These are phyloP conservation scores for Prietella phreatophila DNA, from an alignment of 2,113 vertebrate species.

Conservation along the genomic window DNA sequence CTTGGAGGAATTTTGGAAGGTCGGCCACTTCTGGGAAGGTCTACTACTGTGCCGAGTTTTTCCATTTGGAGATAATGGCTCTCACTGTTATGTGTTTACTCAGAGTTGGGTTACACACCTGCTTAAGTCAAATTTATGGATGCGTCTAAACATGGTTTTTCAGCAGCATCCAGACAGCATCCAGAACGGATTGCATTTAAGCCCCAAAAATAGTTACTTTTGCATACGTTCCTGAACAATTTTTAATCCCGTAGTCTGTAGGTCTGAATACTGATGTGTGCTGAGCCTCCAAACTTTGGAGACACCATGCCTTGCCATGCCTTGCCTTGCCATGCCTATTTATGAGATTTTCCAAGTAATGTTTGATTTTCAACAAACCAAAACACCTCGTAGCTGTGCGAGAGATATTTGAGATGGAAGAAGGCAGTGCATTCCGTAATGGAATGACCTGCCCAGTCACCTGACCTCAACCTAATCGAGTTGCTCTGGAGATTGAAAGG, in stretches of 20 bases:
- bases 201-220: not conserved
- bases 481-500: not conserved
- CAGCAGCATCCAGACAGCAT: not conserved
- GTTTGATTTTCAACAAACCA: not conserved
- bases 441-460: not conserved
- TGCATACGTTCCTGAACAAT: not conserved
- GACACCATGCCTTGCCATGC: not conserved
- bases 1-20: too few species aligned
- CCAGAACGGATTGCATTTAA: too few species aligned
- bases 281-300: not conserved
- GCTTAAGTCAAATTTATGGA: not conserved
- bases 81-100: too few species aligned
- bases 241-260: not conserved
- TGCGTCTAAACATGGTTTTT: not conserved
- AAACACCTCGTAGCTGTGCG: not conserved
- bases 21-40: too few species aligned
- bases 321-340: not conserved
- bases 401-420: not conserved
- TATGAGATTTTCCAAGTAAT: not conserved
- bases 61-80: too few species aligned
- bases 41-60: too few species aligned
- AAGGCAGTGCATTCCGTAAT: not conserved
- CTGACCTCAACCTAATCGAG: not conserved
- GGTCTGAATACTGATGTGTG: not conserved
- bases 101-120: not conserved